Base-by-base conservation (phyloP, 2,797 vertebrate species). In the Tadarida brasiliensis region DNA sequence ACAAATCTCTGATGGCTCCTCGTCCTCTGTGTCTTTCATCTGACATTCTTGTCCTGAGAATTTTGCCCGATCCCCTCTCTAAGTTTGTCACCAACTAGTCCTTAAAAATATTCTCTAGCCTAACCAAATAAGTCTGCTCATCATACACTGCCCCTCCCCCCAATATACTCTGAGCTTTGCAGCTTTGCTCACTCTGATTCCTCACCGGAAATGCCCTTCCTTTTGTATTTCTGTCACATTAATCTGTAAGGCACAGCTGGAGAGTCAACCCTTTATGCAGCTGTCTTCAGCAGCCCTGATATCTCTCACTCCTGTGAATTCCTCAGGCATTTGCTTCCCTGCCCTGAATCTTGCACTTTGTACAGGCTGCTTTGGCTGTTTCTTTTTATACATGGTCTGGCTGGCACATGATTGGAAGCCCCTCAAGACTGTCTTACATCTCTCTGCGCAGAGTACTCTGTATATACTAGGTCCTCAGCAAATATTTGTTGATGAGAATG, bases 401-500 rank as follows among this genome's bases (percentile, higher is more conserved):
- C 73, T 82, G 28, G 9, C 82, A 22, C n/a, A 63, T 81, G 63
- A 85, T 33, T 47, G 49, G 49, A 88, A 92, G 44, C 44, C 54
- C 85, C 77, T 76, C 68, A 26, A 59, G 51, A 11, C 51, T 71
- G 39, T 67, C 65, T 88, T 87, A 57, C 59, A 30, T 67, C 26
- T 74, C 5, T 90, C 86, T 67, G 5, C 35, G 14, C 70, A 89
- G 33, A 70, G 8, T 28, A 30, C 33, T 33, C 16, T n/a, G 8
- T 80, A 22, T 78, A 33, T 77, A 76, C 73, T n/a, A 80, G 51
- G n/a, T 70, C 47, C 85, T 84, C 70, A 90, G 57, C 67, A 96
- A 93, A 85, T 90, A 92, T 71, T 92, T 95, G 82, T 90, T 86
- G 82, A 65, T 59, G 82, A 94, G 47, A 87, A 51, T 90, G 68